phyloP scores from a whole-genome alignment of 2,888 invertebrate genomes.

The Brachyptera risi region DNA sequence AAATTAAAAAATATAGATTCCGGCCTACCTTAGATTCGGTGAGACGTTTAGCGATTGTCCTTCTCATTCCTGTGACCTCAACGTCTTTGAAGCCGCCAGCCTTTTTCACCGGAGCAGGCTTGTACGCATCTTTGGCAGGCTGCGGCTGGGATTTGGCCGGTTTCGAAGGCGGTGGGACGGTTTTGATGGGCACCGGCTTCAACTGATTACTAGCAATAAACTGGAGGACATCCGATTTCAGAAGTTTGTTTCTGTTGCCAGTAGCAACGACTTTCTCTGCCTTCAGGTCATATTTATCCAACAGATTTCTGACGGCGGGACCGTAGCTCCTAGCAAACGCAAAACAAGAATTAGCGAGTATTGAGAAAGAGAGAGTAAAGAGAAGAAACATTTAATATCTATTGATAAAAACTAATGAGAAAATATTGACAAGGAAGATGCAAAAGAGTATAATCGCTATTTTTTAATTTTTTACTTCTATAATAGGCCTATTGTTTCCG shows the following conservation, averaged over 20 bases:
- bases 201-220: slow-evolving; percentile 47
- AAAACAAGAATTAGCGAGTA: too few species aligned
- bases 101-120: slow-evolving; percentile 33
- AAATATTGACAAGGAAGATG: too few species aligned
- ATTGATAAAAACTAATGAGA: too few species aligned
- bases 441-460: too few species aligned
- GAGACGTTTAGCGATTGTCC: slow-evolving; percentile 59
- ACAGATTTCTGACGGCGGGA: slow-evolving; percentile 56
- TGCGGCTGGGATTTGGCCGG: slow-evolving; percentile 17
- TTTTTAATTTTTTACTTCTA: too few species aligned
- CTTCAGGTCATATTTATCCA: slow-evolving; percentile 55
- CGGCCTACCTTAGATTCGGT: slow-evolving; percentile 55
- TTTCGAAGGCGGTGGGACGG: slow-evolving; percentile 29
- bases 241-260: slow-evolving; percentile 56
- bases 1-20: background rate
- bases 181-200: slow-evolving; percentile 42
- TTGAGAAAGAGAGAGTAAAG: too few species aligned
- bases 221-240: slow-evolving; percentile 56
- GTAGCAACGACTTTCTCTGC: slow-evolving; percentile 48
- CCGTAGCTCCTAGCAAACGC: slow-evolving; percentile 45
- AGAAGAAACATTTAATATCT: too few species aligned
- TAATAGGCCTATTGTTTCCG: too few species aligned
- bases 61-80: slow-evolving; percentile 56
- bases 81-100: slow-evolving; percentile 49
- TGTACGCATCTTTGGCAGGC: slow-evolving; percentile 24